Conservation (phyloP, 2,888 invertebrate species). For the Lithosia quadra region DNA sequence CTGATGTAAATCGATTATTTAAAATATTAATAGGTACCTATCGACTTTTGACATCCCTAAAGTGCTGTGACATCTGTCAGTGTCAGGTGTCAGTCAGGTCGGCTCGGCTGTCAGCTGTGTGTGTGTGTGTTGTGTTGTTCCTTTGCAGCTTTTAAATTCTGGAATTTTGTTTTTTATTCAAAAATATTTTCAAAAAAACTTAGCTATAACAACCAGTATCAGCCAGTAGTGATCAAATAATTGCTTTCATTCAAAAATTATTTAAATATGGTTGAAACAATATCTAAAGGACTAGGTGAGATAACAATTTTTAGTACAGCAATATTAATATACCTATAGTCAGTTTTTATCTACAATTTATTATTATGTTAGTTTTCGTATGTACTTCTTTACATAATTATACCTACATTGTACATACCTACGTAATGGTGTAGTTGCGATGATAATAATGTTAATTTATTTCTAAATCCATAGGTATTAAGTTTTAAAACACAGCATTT, state of each 20-base stretch:
- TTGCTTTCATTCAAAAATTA: not conserved
- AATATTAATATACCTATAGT: not conserved
- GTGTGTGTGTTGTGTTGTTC: not conserved
- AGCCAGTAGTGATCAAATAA: not conserved
- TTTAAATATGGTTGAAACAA: conserved; percentile 8
- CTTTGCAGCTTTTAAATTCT: not conserved
- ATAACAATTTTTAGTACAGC: not conserved
- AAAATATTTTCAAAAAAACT: not conserved
- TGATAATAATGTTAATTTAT: too few species aligned
- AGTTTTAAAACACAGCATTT: not conserved
- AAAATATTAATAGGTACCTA: too few species aligned
- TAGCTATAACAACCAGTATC: not conserved
- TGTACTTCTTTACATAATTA: too few species aligned
- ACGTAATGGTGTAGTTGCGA: too few species aligned
- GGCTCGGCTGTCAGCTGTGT: too few species aligned
- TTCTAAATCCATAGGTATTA: not conserved
- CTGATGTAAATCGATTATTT: too few species aligned
- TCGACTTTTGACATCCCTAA: too few species aligned
- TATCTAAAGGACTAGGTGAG: conserved; percentile 10
- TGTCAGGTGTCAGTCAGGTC: too few species aligned
- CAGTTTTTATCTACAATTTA: not conserved
- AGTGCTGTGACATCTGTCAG: too few species aligned
- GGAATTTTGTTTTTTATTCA: not conserved
- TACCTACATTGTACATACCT: not conserved
- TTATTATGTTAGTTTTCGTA: not conserved